Percentiles rank a stretch among this genome's conserved stretches.
These are phyloP conservation scores for Agrotis exclamationis DNA, from an alignment of 2,888 invertebrate species.

Conservation along the genomic window DNA sequence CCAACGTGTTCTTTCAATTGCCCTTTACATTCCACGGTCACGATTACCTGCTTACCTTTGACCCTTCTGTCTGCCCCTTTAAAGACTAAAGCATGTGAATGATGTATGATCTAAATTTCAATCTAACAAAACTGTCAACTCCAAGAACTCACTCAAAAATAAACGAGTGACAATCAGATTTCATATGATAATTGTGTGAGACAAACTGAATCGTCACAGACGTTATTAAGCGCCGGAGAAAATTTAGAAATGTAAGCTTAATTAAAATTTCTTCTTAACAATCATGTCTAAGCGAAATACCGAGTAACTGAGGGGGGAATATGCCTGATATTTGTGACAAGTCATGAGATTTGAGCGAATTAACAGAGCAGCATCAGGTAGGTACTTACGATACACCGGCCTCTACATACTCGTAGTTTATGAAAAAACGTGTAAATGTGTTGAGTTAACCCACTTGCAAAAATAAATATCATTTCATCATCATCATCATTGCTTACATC, in stretches of 20 bases:
- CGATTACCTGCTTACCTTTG: too few relatives aligned
- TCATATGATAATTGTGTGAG: constrained; percentile 62
- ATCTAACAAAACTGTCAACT: not conserved
- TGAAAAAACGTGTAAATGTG: too few relatives aligned
- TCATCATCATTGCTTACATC: too few relatives aligned
- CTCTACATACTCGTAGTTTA: too few relatives aligned
- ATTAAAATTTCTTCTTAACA: constrained; percentile 86
- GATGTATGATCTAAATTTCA: too few relatives aligned
- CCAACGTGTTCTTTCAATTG: too few relatives aligned
- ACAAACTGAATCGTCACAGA: constrained; percentile 63
- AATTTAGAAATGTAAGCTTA: constrained; percentile 85
- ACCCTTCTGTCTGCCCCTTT: too few relatives aligned
- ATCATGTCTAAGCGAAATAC: constrained; percentile 83
- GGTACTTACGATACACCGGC: not conserved
- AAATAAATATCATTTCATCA: too few relatives aligned
- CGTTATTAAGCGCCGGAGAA: constrained; percentile 59
- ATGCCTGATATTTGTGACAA: constrained; percentile 67
- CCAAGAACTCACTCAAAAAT: constrained; percentile 16
- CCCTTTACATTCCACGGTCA: too few relatives aligned
- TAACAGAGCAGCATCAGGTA: too few relatives aligned
- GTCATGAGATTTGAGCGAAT: constrained; percentile 39
- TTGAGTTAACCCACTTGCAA: too few relatives aligned
- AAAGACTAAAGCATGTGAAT: too few relatives aligned
- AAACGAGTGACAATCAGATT: constrained; percentile 45
- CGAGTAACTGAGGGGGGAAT: constrained; percentile 80